Evolutionary conservation across 2,888 invertebrate species (phyloP).

Genomic region (Cryptophagus acutangulus): DNA sequence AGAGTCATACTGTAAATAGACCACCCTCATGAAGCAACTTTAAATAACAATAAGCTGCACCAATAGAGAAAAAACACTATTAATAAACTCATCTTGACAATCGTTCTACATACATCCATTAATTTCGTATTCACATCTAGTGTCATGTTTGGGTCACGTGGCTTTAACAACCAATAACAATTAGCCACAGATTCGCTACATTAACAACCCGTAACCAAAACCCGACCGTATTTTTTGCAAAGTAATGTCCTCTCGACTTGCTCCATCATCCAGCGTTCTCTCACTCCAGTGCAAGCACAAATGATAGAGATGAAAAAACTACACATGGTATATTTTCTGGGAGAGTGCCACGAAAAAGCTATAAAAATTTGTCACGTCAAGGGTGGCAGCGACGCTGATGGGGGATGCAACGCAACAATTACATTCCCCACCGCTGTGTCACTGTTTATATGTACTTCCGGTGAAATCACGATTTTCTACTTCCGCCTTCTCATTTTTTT

Average conservation of each 20-base stretch:
- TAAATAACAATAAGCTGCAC: too few relatives aligned
- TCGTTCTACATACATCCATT: slow-evolving; percentile 26
- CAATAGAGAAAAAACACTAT: too few relatives aligned
- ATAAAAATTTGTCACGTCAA: slow-evolving; percentile 46
- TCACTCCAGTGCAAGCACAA: too few relatives aligned
- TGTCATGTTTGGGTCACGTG: slow-evolving; percentile 42
- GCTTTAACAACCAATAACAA: slow-evolving; percentile 48
- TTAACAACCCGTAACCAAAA: slow-evolving; percentile 45
- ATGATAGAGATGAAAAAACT: too few relatives aligned
- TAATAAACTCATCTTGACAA: slow-evolving; percentile 8
- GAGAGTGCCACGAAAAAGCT: slow-evolving; percentile 38
- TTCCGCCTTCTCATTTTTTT: slow-evolving; percentile 35
- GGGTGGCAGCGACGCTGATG: slow-evolving; percentile 34
- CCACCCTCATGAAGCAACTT: too few relatives aligned
- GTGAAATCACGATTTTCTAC: slow-evolving; percentile 30
- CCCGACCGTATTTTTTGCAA: slow-evolving; percentile 36
- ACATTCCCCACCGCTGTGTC: slow-evolving; percentile 44
- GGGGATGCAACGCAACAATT: slow-evolving; percentile 41
- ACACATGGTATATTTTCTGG: slow-evolving; percentile 33
- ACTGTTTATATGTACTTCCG: slow-evolving; percentile 43
- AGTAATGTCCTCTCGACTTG: slow-evolving; percentile 34
- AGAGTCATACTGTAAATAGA: too few relatives aligned
- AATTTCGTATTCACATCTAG: slow-evolving; percentile 34
- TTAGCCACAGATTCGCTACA: slow-evolving; percentile 48
- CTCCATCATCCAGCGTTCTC: too few relatives aligned